Conservation (phyloP, 2,888 invertebrate genomes). For the Plebejus anna region DNA sequence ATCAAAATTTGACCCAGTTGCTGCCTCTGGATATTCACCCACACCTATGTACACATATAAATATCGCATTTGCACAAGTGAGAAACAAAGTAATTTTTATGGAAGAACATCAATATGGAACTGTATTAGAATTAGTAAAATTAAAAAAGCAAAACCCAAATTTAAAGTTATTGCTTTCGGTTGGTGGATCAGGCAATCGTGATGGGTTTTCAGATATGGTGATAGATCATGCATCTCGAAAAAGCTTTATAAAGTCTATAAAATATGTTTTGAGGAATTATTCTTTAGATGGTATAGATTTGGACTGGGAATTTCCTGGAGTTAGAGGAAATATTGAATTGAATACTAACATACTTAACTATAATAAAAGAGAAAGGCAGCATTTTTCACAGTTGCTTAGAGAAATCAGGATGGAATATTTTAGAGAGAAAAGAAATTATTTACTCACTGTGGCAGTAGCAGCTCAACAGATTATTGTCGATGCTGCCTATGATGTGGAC, state of each 20-base stretch:
- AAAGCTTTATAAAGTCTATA: conserved; percentile 79
- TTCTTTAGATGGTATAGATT: conserved; percentile 85
- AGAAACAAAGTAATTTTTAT: conserved; percentile 81
- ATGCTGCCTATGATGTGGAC: conserved; percentile 87
- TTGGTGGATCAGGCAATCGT: conserved; percentile 82
- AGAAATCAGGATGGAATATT: conserved; percentile 85
- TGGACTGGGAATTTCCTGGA: conserved; percentile 94
- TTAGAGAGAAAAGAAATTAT: conserved; percentile 78
- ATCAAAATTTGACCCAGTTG: conserved; percentile 52
- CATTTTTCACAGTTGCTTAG: conserved; percentile 87
- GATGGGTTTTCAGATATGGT: conserved; percentile 87
- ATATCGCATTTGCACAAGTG: conserved; percentile 86
- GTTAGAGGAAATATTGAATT: conserved; percentile 52
- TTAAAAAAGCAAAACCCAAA: conserved; percentile 81
- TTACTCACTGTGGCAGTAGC: conserved; percentile 89
- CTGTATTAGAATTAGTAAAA: conserved; percentile 63
- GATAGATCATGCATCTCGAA: conserved; percentile 83
- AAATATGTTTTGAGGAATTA: conserved; percentile 74
- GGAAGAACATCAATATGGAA: conserved; percentile 56
- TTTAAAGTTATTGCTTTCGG: conserved; percentile 88
- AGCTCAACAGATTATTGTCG: conserved; percentile 87
- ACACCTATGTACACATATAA: conserved; percentile 90
- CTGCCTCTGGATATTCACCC: conserved; percentile 82
- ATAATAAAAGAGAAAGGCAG: conserved; percentile 78
- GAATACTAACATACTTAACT: not conserved